phyloP scores from a whole-genome alignment of 2,113 vertebrate species.

The Serinus canaria region DNA sequence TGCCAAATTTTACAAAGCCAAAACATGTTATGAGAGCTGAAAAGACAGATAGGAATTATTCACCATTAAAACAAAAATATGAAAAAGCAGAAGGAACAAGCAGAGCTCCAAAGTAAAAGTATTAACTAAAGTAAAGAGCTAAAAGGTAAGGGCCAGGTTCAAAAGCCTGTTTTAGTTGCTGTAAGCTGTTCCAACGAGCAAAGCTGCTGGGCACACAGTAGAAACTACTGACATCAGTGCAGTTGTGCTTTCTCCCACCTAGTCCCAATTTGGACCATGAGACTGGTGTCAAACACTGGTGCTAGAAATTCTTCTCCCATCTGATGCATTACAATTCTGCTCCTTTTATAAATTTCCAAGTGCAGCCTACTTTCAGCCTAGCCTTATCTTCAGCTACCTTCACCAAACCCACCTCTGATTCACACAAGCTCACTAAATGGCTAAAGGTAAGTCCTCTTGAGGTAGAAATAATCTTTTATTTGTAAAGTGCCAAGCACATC shows the following conservation, averaged over 20 bases:
- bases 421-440: not conserved
- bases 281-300: not conserved
- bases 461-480: not conserved
- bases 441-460: not conserved
- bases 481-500: not conserved
- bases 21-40: not conserved
- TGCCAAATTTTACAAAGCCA: not conserved
- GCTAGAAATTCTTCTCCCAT: not conserved
- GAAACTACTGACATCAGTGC: not conserved
- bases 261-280: not conserved
- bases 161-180: not conserved
- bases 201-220: not conserved
- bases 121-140: not conserved
- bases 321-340: not conserved
- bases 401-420: not conserved
- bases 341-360: not conserved
- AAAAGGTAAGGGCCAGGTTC: not conserved
- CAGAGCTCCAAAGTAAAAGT: not conserved
- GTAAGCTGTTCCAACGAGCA: not conserved
- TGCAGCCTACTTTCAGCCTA: not conserved
- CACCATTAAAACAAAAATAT: not conserved
- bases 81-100: not conserved
- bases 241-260: not conserved
- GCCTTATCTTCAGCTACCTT: not conserved
- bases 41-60: not conserved